Evolutionary conservation across 2,113 vertebrate genomes (phyloP).

Genomic region (Alectura lathami): DNA sequence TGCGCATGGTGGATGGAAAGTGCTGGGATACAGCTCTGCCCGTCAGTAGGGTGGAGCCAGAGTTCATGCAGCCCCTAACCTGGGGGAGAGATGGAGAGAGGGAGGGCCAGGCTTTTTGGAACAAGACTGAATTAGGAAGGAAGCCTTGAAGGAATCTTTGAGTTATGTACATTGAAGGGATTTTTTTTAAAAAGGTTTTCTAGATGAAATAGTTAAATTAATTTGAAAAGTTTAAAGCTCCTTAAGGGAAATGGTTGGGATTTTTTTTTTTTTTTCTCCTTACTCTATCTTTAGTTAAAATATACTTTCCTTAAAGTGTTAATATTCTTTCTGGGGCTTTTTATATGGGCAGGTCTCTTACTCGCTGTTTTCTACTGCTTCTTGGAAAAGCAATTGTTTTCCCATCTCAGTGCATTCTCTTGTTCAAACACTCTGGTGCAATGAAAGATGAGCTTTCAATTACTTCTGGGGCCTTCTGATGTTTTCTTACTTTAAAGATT

Average conservation of each 20-base stretch:
- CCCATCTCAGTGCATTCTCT: not conserved
- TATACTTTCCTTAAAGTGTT: not conserved
- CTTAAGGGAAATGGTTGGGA: not conserved
- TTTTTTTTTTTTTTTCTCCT: not conserved
- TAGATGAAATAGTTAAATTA: not conserved
- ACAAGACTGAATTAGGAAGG: not conserved
- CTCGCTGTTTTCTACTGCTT: not conserved
- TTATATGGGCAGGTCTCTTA: not conserved
- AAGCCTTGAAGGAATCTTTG: not conserved
- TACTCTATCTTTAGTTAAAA: not conserved
- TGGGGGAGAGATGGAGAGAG: not conserved
- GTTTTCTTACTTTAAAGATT: not conserved
- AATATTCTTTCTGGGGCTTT: not conserved
- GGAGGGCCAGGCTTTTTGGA: not conserved
- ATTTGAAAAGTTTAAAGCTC: not conserved
- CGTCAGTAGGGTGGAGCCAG: not conserved
- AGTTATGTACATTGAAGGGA: not conserved
- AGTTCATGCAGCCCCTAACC: not conserved
- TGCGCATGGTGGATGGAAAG: not conserved
- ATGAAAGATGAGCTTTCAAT: not conserved
- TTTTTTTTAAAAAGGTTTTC: not conserved
- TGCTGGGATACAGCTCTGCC: not conserved
- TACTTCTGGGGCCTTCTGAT: not conserved
- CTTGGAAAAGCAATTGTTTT: not conserved
- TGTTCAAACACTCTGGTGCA: not conserved